These are phyloP conservation scores for Lepus oiostolus DNA, from an alignment of 2,797 vertebrate species.

Conservation along the genomic window DNA sequence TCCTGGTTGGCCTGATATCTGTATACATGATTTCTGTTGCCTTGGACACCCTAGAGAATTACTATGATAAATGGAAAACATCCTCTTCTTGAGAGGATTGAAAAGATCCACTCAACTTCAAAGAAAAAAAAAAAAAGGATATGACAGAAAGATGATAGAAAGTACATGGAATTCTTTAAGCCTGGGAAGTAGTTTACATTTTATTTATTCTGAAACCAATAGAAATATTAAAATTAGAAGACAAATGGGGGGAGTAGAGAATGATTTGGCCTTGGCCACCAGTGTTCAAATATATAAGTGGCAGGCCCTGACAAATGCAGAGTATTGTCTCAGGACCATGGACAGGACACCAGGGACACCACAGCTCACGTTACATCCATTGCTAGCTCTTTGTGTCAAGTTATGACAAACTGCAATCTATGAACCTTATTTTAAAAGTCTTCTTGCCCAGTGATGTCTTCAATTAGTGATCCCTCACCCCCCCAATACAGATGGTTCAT, in stretches of 20 bases:
- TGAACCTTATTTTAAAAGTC: neutral
- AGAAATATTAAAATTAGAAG: constrained; percentile 14
- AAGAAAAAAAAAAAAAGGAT: neutral
- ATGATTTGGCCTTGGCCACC: neutral
- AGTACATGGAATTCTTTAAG: neutral
- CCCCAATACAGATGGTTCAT: neutral
- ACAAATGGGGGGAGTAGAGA: neutral
- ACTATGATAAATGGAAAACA: neutral
- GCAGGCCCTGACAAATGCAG: neutral
- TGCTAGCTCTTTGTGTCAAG: neutral
- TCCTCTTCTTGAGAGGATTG: neutral
- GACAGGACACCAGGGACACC: neutral
- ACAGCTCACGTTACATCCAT: accelerated
- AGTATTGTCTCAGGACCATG: neutral
- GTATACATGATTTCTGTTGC: neutral
- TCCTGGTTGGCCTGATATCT: neutral
- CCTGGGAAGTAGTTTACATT: constrained; percentile 11
- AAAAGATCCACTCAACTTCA: constrained; percentile 33
- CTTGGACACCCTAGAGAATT: neutral
- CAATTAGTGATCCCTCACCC: neutral
- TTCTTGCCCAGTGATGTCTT: neutral
- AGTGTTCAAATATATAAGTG: neutral
- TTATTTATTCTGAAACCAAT: neutral
- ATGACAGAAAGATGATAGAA: constrained; percentile 19
- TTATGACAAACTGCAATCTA: neutral